Base-by-base conservation (phyloP, 92 coral and sea anemone genomes). In the Actinostola sp. region DNA sequence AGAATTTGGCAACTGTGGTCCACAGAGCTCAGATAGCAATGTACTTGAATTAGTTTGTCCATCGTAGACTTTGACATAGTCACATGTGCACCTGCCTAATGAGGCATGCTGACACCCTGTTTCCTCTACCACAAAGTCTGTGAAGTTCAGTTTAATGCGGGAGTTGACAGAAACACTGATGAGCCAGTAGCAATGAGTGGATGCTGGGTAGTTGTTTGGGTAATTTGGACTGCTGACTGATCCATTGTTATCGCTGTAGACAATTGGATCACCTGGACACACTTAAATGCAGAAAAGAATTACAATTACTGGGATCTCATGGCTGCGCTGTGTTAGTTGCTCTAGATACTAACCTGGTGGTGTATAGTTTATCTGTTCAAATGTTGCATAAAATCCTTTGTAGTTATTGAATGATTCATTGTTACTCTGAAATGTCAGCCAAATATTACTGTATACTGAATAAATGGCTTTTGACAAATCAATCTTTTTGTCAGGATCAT, bases 101-200 rank as follows among this genome's bases (percentile, higher is more conserved):
- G 39, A 1, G 1, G 36, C 43, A 21, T 32, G 24, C 1, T 25
- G 28, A 49, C 43, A 25, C 2, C 63, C 63, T 12, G 55, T 27
- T 24, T 26, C 54, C 25, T 70, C 63, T 13, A 70, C n/a, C 5
- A 35, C 38, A 26, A 70, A 39, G 64, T 19, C 31, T 30, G 63
- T 70, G 49, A 70, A 70, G 49, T 19, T 70, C 26, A 70, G 61
- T 26, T 70, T 70, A 27, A 70, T 46, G 15, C 63, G 75, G 10
- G 51, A 34, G 32, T 33, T 36, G 5, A 11, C 45, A 16, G 63
- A 14, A 8, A 70, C 75, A 7, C 11, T 51, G 27, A 70, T 70
- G 21, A 49, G 44, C 35, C 46, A 50, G 15, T 17, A 30, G 50
- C 75, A 70, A 1, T 32, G 44, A 3, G 35, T 52, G 2, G 6